Evolutionary conservation across 1,140 invertebrate species (phyloP).

Genomic region (Cherax destructor): DNA sequence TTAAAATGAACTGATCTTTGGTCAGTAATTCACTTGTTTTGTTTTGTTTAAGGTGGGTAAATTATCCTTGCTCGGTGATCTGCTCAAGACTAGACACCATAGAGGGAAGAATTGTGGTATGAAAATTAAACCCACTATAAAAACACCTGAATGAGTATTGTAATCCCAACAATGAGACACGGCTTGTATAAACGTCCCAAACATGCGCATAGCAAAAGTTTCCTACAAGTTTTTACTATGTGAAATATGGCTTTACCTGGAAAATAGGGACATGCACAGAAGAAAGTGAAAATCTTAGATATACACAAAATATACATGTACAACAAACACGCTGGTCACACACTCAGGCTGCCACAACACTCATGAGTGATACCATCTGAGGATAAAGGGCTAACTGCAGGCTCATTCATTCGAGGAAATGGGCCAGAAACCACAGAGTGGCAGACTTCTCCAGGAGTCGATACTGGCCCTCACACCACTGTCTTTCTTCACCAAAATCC

Average conservation of each 20-base stretch:
- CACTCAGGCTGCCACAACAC: constrained; percentile 19
- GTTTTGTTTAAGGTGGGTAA: background rate
- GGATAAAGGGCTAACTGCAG: constrained; percentile 13
- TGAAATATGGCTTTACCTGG: background rate
- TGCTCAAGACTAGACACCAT: background rate
- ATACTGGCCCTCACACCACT: background rate
- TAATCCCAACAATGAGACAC: background rate
- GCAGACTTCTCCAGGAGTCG: background rate
- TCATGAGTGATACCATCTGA: background rate
- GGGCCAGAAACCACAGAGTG: background rate
- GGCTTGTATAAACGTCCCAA: background rate
- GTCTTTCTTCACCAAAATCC: background rate
- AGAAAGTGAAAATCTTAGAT: constrained; percentile 30
- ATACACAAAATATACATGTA: constrained; percentile 46
- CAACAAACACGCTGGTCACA: constrained; percentile 33
- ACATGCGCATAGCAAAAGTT: constrained; percentile 3
- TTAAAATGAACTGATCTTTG: constrained; percentile 25
- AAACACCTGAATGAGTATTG: background rate
- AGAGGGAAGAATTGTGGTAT: constrained; percentile 28
- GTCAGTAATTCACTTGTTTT: constrained; percentile 16
- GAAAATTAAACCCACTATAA: constrained; percentile 9
- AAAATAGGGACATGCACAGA: constrained; percentile 31
- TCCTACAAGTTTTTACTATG: constrained; percentile 20
- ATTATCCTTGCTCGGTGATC: background rate
- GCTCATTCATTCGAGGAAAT: constrained; percentile 2